phyloP scores from a whole-genome alignment of 2,888 invertebrate genomes.

The Strigamia maritima region DNA sequence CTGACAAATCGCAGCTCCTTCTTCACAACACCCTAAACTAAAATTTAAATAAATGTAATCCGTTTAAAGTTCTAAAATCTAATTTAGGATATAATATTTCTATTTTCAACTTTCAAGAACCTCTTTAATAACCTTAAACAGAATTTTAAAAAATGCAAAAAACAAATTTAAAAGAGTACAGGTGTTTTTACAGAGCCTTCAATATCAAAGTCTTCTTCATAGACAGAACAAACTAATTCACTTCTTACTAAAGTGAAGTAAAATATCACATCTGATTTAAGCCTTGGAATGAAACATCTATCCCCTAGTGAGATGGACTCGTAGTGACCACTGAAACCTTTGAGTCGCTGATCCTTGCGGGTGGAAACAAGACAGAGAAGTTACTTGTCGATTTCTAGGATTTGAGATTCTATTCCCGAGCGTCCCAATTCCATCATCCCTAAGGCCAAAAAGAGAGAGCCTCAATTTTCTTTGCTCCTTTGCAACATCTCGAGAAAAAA shows the following conservation, averaged over 20 bases:
- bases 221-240: slow-evolving; percentile 18
- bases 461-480: slow-evolving; percentile 24
- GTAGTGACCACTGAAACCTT: slow-evolving; percentile 24
- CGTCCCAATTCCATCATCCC: slow-evolving; percentile 20
- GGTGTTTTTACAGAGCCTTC: neutral
- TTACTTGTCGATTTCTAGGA: slow-evolving; percentile 22
- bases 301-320: neutral
- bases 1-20: neutral
- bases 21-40: neutral
- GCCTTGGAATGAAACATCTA: slow-evolving; percentile 11
- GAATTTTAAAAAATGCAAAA: neutral
- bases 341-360: slow-evolving; percentile 17
- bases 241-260: neutral
- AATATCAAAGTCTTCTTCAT: neutral
- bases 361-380: slow-evolving; percentile 16
- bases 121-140: neutral
- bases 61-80: neutral
- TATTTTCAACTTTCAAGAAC: neutral
- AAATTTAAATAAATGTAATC: neutral
- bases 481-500: neutral
- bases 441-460: slow-evolving; percentile 22
- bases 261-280: slow-evolving; percentile 18
- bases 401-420: slow-evolving; percentile 18
- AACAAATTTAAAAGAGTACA: neutral
- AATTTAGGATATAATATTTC: neutral